Evolutionary conservation across 2,797 vertebrate species (phyloP), one percentile per base, ranked within the genome.

Genomic region (Scleropages formosus): DNA sequence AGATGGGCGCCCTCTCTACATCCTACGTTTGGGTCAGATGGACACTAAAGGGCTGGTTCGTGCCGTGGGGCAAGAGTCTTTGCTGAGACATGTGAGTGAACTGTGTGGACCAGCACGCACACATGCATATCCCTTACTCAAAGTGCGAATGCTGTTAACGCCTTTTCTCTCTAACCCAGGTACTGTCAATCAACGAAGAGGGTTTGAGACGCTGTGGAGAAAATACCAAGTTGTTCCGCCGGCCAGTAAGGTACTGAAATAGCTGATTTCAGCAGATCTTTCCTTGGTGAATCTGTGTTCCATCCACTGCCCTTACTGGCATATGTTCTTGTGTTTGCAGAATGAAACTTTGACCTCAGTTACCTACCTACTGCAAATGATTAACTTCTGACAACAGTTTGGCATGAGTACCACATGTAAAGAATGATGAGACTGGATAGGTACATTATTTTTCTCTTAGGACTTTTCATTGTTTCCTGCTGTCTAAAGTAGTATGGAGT

Each of bases 1-100:
- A 96, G 92, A 95, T 9, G 95, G 96, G 0, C 90, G 95, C 18
- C 96, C 96, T 0, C 91, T 98, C 4, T 98, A 97, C 70, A 91
- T 98, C 75, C 85, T 98, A 63, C 94, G 94, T 26, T 91, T 98
- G 18, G 97, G 97, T 12, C 95, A 96, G 84, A 96, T 97, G 95
- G 96, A 98, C 91, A 98, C 96, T 0, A 98, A 98, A 75, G 96
- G 96, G 13, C 84, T 98, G 85, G 92, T 98, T 68, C 94, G 96
- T 83, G 95, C 96, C 0, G 80, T 96, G 53, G 96, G 96, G 20
- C 95, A 97, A 80, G 96, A 98, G 75, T 88, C 84, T 0, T 90
- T 98, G 46, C 89, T 98, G 72, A 87, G 91, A 87, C 94, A 98
- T 0, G 96, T 98, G 84, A 93, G 87, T 83, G 4, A 1, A 73